Evolutionary conservation across 2,888 invertebrate genomes (phyloP).

Genomic region (Linyphia triangularis): DNA sequence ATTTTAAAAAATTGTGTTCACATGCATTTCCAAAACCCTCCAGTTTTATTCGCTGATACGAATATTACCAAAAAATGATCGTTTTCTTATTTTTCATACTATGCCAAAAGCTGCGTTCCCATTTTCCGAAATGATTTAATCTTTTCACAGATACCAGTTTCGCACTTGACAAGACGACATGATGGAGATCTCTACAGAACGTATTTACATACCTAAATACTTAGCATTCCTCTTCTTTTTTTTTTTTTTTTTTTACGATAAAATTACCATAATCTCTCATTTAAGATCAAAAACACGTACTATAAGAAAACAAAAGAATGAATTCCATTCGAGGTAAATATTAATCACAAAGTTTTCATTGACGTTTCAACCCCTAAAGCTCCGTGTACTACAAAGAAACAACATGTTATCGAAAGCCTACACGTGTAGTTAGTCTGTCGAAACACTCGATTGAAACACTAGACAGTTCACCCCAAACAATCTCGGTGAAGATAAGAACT

Average conservation of each 20-base stretch:
- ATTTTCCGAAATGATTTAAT: not conserved
- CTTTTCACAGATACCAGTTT: not conserved
- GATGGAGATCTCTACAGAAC: not conserved
- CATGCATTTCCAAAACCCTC: no score
- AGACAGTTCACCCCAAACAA: slow-evolving; percentile 9
- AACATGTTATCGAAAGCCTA: slow-evolving; percentile 23
- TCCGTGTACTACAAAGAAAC: not conserved
- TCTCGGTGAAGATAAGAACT: slow-evolving; percentile 3
- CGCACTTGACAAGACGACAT: not conserved
- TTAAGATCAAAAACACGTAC: not conserved
- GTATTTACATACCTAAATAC: not conserved
- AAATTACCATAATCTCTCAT: slow-evolving; percentile 14
- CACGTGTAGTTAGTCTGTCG: slow-evolving; percentile 1
- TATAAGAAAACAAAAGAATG: not conserved
- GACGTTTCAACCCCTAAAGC: not conserved
- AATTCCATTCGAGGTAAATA: not conserved
- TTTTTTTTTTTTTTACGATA: not conserved
- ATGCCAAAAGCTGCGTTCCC: no score
- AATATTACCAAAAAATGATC: no score
- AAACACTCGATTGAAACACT: slow-evolving; percentile 20
- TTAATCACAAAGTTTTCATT: not conserved
- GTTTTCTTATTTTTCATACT: no score
- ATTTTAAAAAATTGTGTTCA: no score
- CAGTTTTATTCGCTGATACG: no score
- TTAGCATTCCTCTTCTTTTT: not conserved